These are phyloP conservation scores for Eupithecia subfuscata DNA, from an alignment of 2,888 invertebrate species.

Conservation along the genomic window DNA sequence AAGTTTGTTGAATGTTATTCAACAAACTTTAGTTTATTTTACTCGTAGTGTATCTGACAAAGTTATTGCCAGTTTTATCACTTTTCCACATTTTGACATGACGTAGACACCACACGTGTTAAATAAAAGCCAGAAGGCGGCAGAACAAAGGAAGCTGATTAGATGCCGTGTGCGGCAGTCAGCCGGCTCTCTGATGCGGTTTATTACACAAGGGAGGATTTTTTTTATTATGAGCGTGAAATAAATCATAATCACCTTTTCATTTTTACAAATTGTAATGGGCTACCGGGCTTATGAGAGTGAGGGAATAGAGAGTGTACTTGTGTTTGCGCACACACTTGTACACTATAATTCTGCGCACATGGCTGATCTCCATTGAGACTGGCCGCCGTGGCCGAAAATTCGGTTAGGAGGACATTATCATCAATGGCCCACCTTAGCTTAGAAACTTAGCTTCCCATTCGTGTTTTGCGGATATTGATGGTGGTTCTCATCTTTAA, in stretches of 20 bases:
- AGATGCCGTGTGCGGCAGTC: constrained; percentile 33
- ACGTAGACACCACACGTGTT: background rate
- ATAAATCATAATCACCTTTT: background rate
- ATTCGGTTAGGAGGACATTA: no score
- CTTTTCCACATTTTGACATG: background rate
- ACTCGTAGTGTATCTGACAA: background rate
- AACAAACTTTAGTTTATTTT: no score
- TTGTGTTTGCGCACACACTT: no score
- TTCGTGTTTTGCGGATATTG: background rate
- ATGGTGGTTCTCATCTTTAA: background rate
- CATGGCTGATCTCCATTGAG: no score
- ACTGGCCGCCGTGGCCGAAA: no score
- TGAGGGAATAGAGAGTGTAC: no score
- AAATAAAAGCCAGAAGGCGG: constrained; percentile 20
- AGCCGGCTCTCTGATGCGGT: background rate
- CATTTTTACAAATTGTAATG: background rate
- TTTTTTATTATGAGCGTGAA: background rate
- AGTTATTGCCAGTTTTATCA: background rate
- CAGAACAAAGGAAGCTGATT: constrained; percentile 47
- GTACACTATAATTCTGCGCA: no score
- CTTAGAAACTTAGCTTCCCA: background rate
- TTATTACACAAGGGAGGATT: constrained; percentile 4
- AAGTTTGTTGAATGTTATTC: no score
- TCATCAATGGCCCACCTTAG: background rate
- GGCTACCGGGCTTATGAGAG: background rate